phyloP scores from a whole-genome alignment of 2,888 invertebrate species.

The Chalcosyrphus nemorum region DNA sequence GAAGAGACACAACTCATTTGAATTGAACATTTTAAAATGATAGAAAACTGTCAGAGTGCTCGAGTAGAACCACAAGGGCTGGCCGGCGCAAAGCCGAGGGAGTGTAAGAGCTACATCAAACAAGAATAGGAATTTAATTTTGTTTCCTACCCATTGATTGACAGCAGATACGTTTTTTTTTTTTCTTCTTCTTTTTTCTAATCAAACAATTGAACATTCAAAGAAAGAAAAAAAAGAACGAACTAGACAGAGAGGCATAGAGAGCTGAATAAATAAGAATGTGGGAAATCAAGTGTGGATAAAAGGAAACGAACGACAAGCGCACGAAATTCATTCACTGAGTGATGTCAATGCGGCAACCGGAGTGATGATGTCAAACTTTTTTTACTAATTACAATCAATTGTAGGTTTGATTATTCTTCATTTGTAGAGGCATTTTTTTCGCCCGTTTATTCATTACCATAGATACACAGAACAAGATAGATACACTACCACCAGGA shows the following conservation, averaged over 20 bases:
- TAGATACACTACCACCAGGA: neutral
- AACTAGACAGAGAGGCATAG: constrained; percentile 4
- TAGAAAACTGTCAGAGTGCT: neutral
- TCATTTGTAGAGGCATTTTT: constrained; percentile 22
- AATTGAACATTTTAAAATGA: constrained; percentile 31
- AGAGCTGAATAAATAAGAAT: constrained; percentile 33
- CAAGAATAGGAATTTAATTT: constrained; percentile 28
- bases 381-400: constrained; percentile 64
- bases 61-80: neutral
- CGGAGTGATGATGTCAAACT: constrained; percentile 65
- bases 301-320: constrained; percentile 26
- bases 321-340: constrained; percentile 60
- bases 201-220: constrained; percentile 31
- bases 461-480: neutral
- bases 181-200: constrained; percentile 2
- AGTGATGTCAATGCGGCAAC: constrained; percentile 58
- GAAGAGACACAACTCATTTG: constrained; percentile 12
- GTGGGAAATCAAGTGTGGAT: constrained; percentile 44
- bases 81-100: neutral
- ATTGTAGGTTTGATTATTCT: constrained; percentile 51
- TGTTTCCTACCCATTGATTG: constrained; percentile 33
- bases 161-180: constrained; percentile 7
- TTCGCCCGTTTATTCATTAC: constrained; percentile 3
- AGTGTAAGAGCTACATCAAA: constrained; percentile 31
- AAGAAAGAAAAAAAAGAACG: too few species aligned